Percentiles rank a stretch among this genome's conserved stretches.
Conservation (phyloP, 2,888 invertebrate species). For the Gryllus longicercus region DNA sequence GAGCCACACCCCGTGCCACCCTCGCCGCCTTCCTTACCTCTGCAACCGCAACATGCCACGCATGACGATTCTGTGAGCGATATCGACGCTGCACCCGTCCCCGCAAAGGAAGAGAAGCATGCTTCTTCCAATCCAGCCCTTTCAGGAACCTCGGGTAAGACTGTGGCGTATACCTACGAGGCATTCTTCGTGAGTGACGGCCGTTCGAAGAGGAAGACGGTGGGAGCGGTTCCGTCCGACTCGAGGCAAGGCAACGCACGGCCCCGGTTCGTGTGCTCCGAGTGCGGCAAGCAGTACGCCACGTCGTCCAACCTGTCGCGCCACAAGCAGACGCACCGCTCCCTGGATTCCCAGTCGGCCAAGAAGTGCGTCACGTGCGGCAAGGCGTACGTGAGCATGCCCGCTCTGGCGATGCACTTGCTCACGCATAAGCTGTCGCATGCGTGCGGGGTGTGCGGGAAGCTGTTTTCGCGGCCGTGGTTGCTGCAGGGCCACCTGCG, state of each 20-base stretch:
- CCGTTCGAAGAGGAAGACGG: constrained; percentile 68
- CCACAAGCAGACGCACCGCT: constrained; percentile 85
- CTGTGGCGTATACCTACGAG: constrained; percentile 84
- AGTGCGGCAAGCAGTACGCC: constrained; percentile 88
- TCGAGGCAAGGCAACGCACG: constrained; percentile 47
- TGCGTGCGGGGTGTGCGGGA: constrained; percentile 89
- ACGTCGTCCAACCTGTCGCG: constrained; percentile 87
- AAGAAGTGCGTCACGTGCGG: constrained; percentile 84
- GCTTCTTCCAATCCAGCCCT: constrained; percentile 41
- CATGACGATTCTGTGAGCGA: constrained; percentile 40
- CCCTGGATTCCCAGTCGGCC: constrained; percentile 70
- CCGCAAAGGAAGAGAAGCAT: constrained; percentile 40
- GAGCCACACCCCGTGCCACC: constrained; percentile 56
- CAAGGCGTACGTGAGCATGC: constrained; percentile 98
- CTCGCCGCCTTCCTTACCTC: constrained; percentile 49
- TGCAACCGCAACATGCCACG: constrained; percentile 39
- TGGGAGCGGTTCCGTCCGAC: constrained; percentile 44
- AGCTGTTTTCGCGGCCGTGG: constrained; percentile 96
- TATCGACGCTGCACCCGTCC: constrained; percentile 43
- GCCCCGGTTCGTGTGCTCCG: constrained; percentile 65
- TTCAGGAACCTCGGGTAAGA: constrained; percentile 53
- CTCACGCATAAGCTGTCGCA: constrained; percentile 90
- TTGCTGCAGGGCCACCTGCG: constrained; percentile 80
- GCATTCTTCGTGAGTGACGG: constrained; percentile 90
- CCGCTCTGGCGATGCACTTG: constrained; percentile 91